Conservation (phyloP, 2,888 invertebrate genomes). For the Dendrolimus pini region DNA sequence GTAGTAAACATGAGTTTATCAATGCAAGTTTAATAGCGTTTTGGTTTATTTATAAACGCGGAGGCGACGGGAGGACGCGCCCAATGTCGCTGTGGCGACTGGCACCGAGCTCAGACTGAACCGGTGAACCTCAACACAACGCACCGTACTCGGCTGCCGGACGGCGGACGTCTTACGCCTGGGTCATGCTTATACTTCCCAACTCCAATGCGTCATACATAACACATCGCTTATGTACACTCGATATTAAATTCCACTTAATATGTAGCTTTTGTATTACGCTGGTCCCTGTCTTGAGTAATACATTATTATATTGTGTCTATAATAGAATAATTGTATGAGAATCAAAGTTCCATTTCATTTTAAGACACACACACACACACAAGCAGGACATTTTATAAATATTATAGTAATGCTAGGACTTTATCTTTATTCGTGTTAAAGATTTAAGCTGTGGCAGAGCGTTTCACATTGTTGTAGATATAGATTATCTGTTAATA, state of each 20-base stretch:
- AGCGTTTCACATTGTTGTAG: no score
- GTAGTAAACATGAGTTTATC: constrained; percentile 49
- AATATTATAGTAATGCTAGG: no score
- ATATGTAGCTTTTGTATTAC: constrained; percentile 41
- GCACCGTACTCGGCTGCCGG: constrained; percentile 43
- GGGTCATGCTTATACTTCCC: constrained; percentile 34
- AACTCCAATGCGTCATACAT: constrained; percentile 53
- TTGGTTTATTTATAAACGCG: constrained; percentile 61
- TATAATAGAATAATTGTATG: constrained; percentile 4
- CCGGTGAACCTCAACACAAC: constrained; percentile 30
- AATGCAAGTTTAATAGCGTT: constrained; percentile 54
- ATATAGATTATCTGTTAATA: no score
- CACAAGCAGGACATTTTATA: no score
- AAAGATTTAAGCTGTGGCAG: no score
- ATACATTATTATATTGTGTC: constrained; percentile 3
- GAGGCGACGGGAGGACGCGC: constrained; percentile 68
- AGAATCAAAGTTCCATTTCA: no score
- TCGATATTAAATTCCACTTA: constrained; percentile 44
- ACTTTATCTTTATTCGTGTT: no score
- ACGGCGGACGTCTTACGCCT: constrained; percentile 39
- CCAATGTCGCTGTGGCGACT: constrained; percentile 55
- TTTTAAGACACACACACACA: no score
- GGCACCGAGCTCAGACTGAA: constrained; percentile 27
- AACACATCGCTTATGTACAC: constrained; percentile 47
- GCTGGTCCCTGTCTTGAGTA: constrained; percentile 27